Evolutionary conservation across 30 jellyfish, hydroid and myxozoan genomes (phyloP), one percentile per base, ranked within the genome.

Genomic region (Aurelia sp.): DNA sequence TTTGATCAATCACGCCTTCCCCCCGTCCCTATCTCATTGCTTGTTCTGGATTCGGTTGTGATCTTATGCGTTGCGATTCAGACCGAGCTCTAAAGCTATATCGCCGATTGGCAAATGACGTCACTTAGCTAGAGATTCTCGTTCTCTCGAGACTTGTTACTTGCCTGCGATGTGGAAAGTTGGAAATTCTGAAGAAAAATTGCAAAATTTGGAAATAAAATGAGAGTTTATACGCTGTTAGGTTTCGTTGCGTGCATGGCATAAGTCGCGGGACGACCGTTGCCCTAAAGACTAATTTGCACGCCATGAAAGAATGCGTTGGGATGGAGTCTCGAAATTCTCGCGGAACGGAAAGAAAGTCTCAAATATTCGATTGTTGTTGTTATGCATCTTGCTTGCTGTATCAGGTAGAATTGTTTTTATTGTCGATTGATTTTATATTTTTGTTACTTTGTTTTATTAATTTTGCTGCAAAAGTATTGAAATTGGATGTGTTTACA

Each of bases 61-160:
- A 82, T 70, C 92, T 82, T 62, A 82, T 82, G 86, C 92, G 67
- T 71, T 64, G 80, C 92, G 19, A 82, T 82, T 82, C 92, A 71
- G 76, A 33, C 79, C 0, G 65, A 11, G 63, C 52, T 58, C 63
- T 62, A 58, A 47, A 20, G 68, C 81, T 61, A 69, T 64, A 19
- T 41, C 22, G 81, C 80, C 65, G 27, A 24, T 20, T 27, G 18
- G 62, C 72, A 48, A 53, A 85, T 82, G 92, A 82, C 92, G 92
- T 82, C 92, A 82, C 64, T 82, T 71, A 9, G 13, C 92, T 63
- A 24, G 48, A 57, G 57, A 30, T 73, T 64, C 44, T 58, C 38
- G 86, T 73, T 20, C 30, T 40, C 74, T 67, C 33, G 67, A 79
- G 86, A 71, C 85, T 13, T 33, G 86, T 21, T 47, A 12, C 63